Evolutionary conservation across 1,140 invertebrate genomes (phyloP).

Genomic region (Lordiphosa collinella): DNA sequence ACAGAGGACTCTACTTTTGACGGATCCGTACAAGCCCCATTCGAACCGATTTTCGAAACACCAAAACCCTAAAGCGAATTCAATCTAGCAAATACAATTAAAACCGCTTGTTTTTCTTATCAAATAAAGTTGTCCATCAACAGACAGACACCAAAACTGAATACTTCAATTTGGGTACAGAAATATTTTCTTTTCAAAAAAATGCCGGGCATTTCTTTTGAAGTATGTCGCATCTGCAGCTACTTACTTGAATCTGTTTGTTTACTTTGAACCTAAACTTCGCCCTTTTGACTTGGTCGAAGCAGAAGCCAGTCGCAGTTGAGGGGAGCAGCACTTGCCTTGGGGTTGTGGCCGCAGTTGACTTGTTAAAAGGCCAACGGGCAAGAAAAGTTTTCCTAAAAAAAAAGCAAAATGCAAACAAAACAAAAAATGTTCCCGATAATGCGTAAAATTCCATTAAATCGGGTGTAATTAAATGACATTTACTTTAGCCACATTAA

Average conservation of each 20-base stretch:
- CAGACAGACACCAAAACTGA: no score
- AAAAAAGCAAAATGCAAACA: not conserved
- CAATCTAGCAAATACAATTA: no score
- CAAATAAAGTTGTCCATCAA: no score
- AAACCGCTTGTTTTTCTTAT: no score
- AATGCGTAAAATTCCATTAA: slow-evolving; percentile 78
- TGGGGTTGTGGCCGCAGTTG: slow-evolving; percentile 19
- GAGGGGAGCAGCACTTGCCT: not conserved
- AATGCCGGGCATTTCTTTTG: slow-evolving; percentile 61
- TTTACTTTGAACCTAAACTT: slow-evolving; percentile 20
- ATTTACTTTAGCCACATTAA: slow-evolving; percentile 75
- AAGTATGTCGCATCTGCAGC: slow-evolving; percentile 46
- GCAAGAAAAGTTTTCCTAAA: not conserved
- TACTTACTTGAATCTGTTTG: slow-evolving; percentile 5
- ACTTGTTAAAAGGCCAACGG: slow-evolving; percentile 47
- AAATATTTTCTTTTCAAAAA: slow-evolving; percentile 35
- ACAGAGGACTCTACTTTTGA: no score
- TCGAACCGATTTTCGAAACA: no score
- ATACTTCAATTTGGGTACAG: not conserved
- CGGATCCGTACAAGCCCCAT: no score
- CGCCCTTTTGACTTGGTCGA: slow-evolving; percentile 4
- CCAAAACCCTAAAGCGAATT: no score
- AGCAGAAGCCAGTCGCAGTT: not conserved
- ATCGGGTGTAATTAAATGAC: slow-evolving; percentile 77
- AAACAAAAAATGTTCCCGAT: slow-evolving; percentile 54